These are phyloP conservation scores for Hymenopus coronatus DNA, from an alignment of 2,888 invertebrate species.

Conservation along the genomic window DNA sequence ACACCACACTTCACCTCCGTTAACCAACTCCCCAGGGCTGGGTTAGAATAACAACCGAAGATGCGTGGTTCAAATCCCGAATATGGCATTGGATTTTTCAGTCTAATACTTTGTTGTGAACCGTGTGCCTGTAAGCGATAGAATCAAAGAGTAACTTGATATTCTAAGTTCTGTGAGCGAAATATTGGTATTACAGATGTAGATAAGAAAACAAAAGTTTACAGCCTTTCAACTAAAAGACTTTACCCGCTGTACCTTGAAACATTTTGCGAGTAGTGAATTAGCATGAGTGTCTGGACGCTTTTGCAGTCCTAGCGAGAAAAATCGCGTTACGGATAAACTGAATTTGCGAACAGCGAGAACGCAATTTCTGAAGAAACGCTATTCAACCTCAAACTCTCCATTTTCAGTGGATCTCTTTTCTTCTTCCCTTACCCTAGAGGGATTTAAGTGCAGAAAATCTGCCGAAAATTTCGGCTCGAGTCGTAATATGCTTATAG, in stretches of 20 bases:
- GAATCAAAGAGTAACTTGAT: too few species aligned
- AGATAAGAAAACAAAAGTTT: not conserved
- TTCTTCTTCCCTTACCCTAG: not conserved
- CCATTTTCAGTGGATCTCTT: not conserved
- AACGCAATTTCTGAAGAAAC: not conserved
- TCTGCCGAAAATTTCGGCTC: not conserved
- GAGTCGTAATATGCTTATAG: not conserved
- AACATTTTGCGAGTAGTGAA: not conserved
- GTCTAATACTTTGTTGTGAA: too few species aligned
- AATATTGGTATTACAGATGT: not conserved
- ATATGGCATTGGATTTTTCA: too few species aligned
- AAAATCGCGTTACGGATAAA: not conserved
- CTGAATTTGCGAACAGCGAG: not conserved
- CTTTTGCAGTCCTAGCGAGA: not conserved
- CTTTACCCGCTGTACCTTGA: not conserved
- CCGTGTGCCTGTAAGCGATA: too few species aligned
- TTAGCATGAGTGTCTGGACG: not conserved
- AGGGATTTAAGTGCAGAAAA: not conserved
- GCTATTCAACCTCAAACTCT: not conserved
- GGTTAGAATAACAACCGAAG: too few species aligned
- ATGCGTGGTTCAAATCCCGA: too few species aligned
- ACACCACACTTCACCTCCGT: too few species aligned
- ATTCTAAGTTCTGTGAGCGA: too few species aligned
- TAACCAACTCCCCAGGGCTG: too few species aligned
- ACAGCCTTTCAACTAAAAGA: not conserved